These are phyloP conservation scores for Tachina lurida DNA, from an alignment of 2,888 invertebrate species.

Conservation along the genomic window DNA sequence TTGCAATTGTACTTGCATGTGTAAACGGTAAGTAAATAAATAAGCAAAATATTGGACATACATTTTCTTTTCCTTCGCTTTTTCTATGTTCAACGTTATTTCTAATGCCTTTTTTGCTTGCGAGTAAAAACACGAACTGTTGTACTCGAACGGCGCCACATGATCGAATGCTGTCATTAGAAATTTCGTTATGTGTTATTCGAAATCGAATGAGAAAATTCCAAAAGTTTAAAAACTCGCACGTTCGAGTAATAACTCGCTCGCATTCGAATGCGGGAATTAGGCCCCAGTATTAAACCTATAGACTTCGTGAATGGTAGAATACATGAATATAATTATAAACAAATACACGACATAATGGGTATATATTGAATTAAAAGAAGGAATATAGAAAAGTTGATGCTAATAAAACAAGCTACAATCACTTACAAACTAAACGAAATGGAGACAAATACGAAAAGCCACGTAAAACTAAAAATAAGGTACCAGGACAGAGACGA, in stretches of 20 bases:
- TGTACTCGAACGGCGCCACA: slow-evolving; percentile 33
- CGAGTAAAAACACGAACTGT: too few relatives aligned
- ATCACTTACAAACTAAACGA: slow-evolving; percentile 21
- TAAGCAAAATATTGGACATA: too few relatives aligned
- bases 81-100: too few relatives aligned
- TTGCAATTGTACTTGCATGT: too few relatives aligned
- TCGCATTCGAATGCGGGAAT: too few relatives aligned
- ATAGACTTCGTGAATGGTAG: slow-evolving; percentile 71
- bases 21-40: too few relatives aligned
- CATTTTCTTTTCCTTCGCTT: too few relatives aligned
- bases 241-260: too few relatives aligned
- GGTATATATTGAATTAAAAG: slow-evolving; percentile 48
- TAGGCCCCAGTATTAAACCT: slow-evolving; percentile 61
- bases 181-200: slow-evolving; percentile 57
- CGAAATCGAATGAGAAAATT: too few relatives aligned
- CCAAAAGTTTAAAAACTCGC: too few relatives aligned
- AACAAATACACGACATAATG: slow-evolving; percentile 60
- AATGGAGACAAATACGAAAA: slow-evolving; percentile 32
- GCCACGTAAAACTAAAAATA: slow-evolving; percentile 14
- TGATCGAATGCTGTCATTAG: slow-evolving; percentile 69
- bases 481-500: slow-evolving; percentile 27
- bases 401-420: background rate
- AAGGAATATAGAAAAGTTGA: slow-evolving; percentile 44
- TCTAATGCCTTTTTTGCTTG: too few relatives aligned
- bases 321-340: slow-evolving; percentile 45